Conservation (phyloP, 92 coral and sea anemone genomes). For the Pocillopora meandrina region DNA sequence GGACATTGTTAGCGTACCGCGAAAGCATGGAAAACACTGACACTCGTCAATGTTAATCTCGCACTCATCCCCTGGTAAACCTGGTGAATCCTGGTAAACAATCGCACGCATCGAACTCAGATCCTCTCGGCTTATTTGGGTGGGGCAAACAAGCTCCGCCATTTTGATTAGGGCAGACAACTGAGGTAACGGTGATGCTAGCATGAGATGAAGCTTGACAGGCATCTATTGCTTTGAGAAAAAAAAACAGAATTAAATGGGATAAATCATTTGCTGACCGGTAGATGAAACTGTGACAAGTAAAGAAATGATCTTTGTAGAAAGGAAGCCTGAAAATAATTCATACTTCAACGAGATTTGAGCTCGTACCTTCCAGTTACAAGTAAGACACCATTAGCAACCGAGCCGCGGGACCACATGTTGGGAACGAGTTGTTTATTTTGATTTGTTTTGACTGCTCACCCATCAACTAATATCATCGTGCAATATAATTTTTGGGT, state of each 20-base stretch:
- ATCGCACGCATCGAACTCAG: background rate
- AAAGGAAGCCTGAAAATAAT: too few relatives aligned
- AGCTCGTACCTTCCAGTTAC: too few relatives aligned
- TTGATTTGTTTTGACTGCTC: too few relatives aligned
- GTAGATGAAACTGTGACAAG: too few relatives aligned
- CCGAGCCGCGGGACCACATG: too few relatives aligned
- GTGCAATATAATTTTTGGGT: too few relatives aligned
- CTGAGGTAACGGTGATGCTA: background rate
- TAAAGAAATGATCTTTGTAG: too few relatives aligned
- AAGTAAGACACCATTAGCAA: too few relatives aligned
- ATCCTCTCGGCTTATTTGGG: constrained; percentile 6
- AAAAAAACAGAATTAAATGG: background rate
- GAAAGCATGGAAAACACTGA: constrained; percentile 1
- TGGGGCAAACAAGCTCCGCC: background rate
- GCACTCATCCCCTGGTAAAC: background rate
- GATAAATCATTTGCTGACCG: too few relatives aligned
- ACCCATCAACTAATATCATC: too few relatives aligned
- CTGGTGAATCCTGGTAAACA: constrained; percentile 13
- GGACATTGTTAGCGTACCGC: background rate
- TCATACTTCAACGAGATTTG: too few relatives aligned
- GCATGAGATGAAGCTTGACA: background rate
- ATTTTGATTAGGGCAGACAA: background rate
- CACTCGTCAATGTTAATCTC: constrained; percentile 21
- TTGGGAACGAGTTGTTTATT: too few relatives aligned
- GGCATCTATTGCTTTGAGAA: background rate